Evolutionary conservation across 1,140 invertebrate species (phyloP), one percentile per base, ranked within the genome.

Genomic region (Halictus rubicundus): DNA sequence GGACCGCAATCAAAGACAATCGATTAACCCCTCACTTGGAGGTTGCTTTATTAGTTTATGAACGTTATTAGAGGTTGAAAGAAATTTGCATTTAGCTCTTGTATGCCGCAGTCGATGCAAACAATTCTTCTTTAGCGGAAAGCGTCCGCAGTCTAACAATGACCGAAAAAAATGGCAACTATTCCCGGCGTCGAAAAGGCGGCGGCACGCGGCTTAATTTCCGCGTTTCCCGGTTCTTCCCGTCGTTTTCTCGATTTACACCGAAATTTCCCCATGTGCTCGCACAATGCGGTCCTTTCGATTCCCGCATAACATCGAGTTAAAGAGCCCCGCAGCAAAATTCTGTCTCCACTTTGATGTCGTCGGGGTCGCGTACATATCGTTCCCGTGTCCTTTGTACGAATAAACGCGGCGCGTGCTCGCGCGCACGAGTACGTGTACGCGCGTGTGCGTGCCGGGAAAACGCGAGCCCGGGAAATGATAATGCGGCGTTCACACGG

Each of bases 341-440:
- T 86, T 86, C 66, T 86, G 79, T 82, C 79, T 70, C 83, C 79
- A 84, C 84, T 86, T 86, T 86, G 84, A 86, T 86, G 82, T 86
- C 73, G 59, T 46, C 37, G 54, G 27, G 27, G 10, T 42, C 57
- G 25, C 39, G 68, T 74, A 63, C 68, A 71, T 37, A 78, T 73
- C 63, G 72, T 23, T 27, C 21, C 72, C 57, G 49, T 57, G 68
- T 81, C 60, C 82, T 85, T 85, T 85, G 82, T 74, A 61, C 73
- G 84, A 84, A 81, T 78, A 75, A 74, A 78, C 57, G 63, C n/a
- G n/a, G n/a, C n/a, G n/a, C n/a, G n/a, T n/a, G n/a, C 1, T 5
- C 32, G 32, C 32, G 32, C 32, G 32, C 32, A 32, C 32, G 32
- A 32, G 32, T 32, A 5, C 37, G 66, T 69, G 52, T 71, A 75